Conservation (phyloP, 2,888 invertebrate species). For the Xestia rhomboidea region DNA sequence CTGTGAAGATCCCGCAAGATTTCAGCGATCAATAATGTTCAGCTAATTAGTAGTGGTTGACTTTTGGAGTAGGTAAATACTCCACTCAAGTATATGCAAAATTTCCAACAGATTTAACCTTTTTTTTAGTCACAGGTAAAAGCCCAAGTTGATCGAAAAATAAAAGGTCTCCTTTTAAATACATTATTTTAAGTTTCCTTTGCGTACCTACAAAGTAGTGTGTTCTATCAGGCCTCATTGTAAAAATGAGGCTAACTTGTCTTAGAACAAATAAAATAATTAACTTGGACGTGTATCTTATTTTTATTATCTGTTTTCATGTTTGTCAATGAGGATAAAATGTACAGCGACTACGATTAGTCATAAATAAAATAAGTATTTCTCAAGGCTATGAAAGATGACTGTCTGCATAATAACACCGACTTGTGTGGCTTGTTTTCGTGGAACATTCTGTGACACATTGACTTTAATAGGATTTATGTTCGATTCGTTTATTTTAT, state of each 20-base stretch:
- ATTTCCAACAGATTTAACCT: background rate
- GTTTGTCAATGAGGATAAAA: slow-evolving; percentile 77
- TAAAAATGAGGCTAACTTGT: slow-evolving; percentile 18
- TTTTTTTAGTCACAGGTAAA: background rate
- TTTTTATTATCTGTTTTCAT: slow-evolving; percentile 63
- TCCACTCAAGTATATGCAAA: background rate
- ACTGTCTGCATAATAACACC: slow-evolving; percentile 71
- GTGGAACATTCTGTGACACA: slow-evolving; percentile 71
- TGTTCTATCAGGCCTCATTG: slow-evolving; percentile 4
- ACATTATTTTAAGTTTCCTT: background rate
- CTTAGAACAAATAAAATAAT: slow-evolving; percentile 31
- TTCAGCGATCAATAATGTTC: background rate
- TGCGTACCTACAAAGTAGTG: background rate
- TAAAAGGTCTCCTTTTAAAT: background rate
- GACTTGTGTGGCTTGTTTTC: slow-evolving; percentile 73
- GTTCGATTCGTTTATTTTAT: slow-evolving; percentile 52
- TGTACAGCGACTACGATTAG: slow-evolving; percentile 72
- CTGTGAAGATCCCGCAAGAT: slow-evolving; percentile 1
- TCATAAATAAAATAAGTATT: slow-evolving; percentile 77
- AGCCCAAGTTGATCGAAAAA: background rate
- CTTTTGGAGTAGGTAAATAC: background rate
- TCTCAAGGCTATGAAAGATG: slow-evolving; percentile 78
- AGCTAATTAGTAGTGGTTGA: background rate
- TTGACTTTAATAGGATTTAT: slow-evolving; percentile 59
- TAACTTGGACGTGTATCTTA: slow-evolving; percentile 45